Base-by-base conservation (phyloP, 2,113 vertebrate genomes). In the Silurus asotus region DNA sequence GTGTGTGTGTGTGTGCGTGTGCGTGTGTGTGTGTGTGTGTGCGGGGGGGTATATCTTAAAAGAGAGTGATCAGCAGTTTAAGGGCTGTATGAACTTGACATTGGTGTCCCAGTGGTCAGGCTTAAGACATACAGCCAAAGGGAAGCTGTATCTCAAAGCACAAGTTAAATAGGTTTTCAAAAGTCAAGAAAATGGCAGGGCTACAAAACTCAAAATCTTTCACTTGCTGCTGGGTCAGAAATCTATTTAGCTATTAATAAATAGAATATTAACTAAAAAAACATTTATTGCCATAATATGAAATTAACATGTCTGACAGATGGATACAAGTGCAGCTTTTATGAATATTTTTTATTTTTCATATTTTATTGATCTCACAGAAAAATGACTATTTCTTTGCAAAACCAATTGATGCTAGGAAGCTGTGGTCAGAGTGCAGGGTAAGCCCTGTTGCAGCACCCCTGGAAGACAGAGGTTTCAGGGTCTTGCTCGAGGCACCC, bases 61-160 rank as follows among this genome's bases (percentile, higher is more conserved):
- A 80, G 61, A 78, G 58, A 84, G 58, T 61, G 82, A 82, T 85
- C 64, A 88, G 81, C 67, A 64, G 84, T 88, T 86, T 74, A 84
- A 85, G 67, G 23, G 76, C 74, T 83, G 37, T 85, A 84, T 83
- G 83, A 69, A 81, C 28, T 84, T 67, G 55, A 77, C 82, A 81
- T 58, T 77, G 48, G 74, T 77, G 85, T 79, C 64, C 75, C 67
- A 55, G 76, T 23, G 28, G 76, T 74, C 64, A 75, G 58, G 23
- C 5, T 65, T 83, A 87, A 84, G 48, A 23, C 56, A 17, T 23
- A 2, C 58, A 6, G 45, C 10, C 7, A 19, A 53, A 58, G 37
- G 61, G 13, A 49, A 5, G 23, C 25, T 69, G 74, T 72, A 81
- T 53, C 9, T 77, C 56, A 80, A 72, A 72, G 55, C 45, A 72